These are phyloP conservation scores for Lacanobia wlatinum DNA, from an alignment of 2,888 invertebrate species.

Conservation along the genomic window DNA sequence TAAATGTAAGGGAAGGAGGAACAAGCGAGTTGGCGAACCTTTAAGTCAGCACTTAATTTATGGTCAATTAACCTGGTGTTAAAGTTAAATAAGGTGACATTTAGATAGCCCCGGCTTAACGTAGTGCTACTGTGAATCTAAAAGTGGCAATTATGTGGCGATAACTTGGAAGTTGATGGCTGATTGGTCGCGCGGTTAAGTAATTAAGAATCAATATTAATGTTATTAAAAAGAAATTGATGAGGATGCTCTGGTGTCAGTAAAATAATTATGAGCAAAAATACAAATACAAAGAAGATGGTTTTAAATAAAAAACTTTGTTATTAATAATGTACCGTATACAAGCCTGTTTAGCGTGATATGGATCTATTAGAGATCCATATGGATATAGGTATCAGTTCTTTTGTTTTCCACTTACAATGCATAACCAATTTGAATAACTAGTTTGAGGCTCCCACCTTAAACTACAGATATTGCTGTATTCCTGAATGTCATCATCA, in stretches of 20 bases:
- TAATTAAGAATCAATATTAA: constrained; percentile 37
- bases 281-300: not conserved
- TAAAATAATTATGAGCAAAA: not conserved
- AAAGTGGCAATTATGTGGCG: constrained; percentile 59
- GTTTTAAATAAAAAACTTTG: not conserved
- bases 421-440: constrained; percentile 16
- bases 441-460: not conserved
- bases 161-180: constrained; percentile 46
- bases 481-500: not conserved
- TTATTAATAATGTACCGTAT: not conserved
- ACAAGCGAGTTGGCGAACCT: constrained; percentile 82
- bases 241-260: not conserved
- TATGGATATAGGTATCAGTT: not conserved
- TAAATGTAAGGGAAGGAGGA: constrained; percentile 70
- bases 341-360: not conserved
- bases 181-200: constrained; percentile 30
- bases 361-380: not conserved
- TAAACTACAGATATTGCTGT: not conserved
- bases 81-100: constrained; percentile 87
- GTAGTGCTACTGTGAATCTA: constrained; percentile 67
- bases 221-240: constrained; percentile 9
- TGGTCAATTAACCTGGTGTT: constrained; percentile 89
- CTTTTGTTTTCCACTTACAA: constrained; percentile 10
- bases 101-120: constrained; percentile 76
- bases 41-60: constrained; percentile 88